Evolutionary conservation across 2,113 vertebrate species (phyloP), one percentile per base, ranked within the genome.

Genomic region (Ptilorrhoa leucosticta): DNA sequence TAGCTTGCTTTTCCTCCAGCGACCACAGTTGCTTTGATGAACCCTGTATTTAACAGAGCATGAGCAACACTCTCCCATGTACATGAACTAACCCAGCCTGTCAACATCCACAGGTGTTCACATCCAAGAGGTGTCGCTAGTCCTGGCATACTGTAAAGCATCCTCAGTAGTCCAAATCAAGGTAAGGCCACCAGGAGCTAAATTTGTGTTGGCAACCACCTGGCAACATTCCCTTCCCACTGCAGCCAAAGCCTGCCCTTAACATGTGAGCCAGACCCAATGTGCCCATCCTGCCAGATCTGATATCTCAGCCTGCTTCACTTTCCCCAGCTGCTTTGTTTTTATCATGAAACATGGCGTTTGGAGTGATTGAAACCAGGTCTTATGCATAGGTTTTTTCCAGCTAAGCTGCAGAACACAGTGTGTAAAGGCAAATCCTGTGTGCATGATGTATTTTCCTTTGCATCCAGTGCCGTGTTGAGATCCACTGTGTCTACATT

Each of bases 71-170:
- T 48, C 76, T n/a, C 66, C 37, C 24, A 2, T 11, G 2, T 37
- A 42, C 0, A 0, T 69, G 9, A 72, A 57, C 40, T 65, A 85
- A 79, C 15, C 30, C 48, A 54, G 15, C 6, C 9, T 61, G 37
- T 30, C 50, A 65, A 58, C 7, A 30, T 39, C 37, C 6, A 2
- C 5, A 0, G 1, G 0, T 26, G 23, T 13, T 40, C 40, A 45
- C 1, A 3, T 45, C 33, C 35, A 57, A 44, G 44, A 47, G 5
- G 35, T 84, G 7, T 71, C 75, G 13, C 31, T 68, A 40, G 35
- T 48, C 15, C 48, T 77, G 40, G 10, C 20, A 26, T 22, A 56
- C 24, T 28, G 24, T 40, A 48, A 79, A 87, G 37, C 7, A 31
- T 56, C 37, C 10, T 33, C 39, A 13, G 27, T 9, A 80, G 33